Evolutionary conservation across 1,140 invertebrate genomes (phyloP).

Genomic region (Lanistes nyassanus): DNA sequence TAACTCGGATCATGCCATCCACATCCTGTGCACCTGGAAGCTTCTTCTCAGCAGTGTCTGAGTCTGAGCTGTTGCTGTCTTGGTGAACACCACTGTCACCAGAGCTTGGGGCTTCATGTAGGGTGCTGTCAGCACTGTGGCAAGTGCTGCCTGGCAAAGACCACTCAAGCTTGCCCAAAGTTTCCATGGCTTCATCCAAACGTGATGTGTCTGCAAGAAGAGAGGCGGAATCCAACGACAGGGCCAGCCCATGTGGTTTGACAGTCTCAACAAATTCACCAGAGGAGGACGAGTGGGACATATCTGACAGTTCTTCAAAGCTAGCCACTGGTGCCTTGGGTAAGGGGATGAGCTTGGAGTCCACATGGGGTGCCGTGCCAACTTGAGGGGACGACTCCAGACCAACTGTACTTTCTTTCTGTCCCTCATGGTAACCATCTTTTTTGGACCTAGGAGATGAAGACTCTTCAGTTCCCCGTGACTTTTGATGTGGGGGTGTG

Average conservation of each 20-base stretch:
- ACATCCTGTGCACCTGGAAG: not conserved
- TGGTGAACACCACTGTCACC: slow-evolving; percentile 38
- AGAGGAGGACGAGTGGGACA: slow-evolving; percentile 37
- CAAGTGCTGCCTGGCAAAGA: slow-evolving; percentile 11
- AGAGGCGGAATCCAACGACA: not conserved
- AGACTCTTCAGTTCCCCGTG: slow-evolving; percentile 1
- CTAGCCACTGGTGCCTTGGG: slow-evolving; percentile 36
- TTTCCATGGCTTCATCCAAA: slow-evolving; percentile 28
- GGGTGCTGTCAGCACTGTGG: slow-evolving; percentile 27
- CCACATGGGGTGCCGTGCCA: slow-evolving; percentile 14
- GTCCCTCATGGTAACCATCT: slow-evolving; percentile 1
- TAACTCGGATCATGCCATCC: slow-evolving; percentile 18
- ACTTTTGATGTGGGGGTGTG: slow-evolving; percentile 45
- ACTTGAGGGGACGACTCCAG: slow-evolving; percentile 21
- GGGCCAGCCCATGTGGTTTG: not conserved
- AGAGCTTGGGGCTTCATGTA: slow-evolving; percentile 34
- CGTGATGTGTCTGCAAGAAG: slow-evolving; percentile 3
- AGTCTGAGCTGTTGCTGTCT: slow-evolving; percentile 33
- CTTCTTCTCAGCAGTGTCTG: slow-evolving; percentile 24
- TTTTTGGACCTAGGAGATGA: slow-evolving; percentile 25
- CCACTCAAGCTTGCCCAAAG: slow-evolving; percentile 20
- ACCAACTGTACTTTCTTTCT: slow-evolving; percentile 17
- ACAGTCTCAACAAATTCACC: slow-evolving; percentile 26
- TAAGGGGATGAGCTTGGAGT: slow-evolving; percentile 7
- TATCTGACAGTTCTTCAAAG: slow-evolving; percentile 38